Percentiles rank a stretch among this genome's conserved stretches.
Evolutionary conservation across 2,113 vertebrate species (phyloP).

Genomic region (Hemibates koningsi): DNA sequence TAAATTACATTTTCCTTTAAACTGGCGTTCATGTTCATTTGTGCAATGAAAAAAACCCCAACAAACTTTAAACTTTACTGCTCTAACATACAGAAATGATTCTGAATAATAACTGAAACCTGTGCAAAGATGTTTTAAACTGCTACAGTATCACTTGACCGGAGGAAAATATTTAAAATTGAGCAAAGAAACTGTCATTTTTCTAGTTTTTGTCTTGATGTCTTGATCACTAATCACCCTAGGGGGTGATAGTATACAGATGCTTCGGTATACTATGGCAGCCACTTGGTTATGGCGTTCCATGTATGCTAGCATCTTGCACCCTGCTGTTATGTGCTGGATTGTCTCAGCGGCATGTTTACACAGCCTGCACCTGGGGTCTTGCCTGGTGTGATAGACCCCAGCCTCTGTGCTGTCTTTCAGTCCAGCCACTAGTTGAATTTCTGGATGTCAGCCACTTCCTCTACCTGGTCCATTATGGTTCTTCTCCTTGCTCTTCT

Average conservation of each 20-base stretch:
- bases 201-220: accelerated
- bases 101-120: background rate
- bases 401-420: background rate
- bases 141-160: background rate
- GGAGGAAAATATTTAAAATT: background rate
- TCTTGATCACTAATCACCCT: background rate
- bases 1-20: background rate
- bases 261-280: background rate
- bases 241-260: background rate
- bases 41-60: accelerated
- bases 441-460: background rate
- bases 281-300: background rate
- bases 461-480: background rate
- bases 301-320: background rate
- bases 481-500: background rate
- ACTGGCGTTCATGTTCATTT: background rate
- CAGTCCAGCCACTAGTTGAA: background rate
- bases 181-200: background rate
- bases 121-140: background rate
- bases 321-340: background rate
- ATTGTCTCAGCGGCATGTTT: too few relatives aligned
- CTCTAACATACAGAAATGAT: background rate
- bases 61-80: background rate
- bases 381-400: background rate
- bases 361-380: background rate